Conservation (phyloP, 2,888 invertebrate genomes). For the Archips crataeganus region DNA sequence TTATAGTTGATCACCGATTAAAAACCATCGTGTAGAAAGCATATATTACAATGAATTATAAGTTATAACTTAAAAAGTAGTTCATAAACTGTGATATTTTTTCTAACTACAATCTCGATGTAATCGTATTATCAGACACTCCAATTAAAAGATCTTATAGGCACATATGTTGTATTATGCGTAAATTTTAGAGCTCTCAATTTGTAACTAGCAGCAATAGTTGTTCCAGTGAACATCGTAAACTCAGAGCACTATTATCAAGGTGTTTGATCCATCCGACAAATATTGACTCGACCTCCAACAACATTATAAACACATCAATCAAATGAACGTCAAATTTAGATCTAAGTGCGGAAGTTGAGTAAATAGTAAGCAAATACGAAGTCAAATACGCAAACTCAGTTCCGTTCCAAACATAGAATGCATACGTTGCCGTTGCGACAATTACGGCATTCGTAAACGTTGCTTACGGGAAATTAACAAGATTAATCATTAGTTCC, state of each 20-base stretch:
- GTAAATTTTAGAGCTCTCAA: background rate
- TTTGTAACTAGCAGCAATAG: background rate
- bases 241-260: slow-evolving; percentile 2
- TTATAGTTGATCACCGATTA: too few relatives aligned
- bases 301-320: background rate
- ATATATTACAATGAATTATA: too few relatives aligned
- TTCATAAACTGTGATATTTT: too few relatives aligned
- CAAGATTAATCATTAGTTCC: background rate
- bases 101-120: too few relatives aligned
- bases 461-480: background rate
- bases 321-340: slow-evolving; percentile 10
- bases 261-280: slow-evolving; percentile 11
- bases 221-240: background rate
- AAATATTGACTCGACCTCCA: slow-evolving; percentile 3
- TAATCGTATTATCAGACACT: too few relatives aligned
- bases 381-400: background rate
- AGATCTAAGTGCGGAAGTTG: slow-evolving; percentile 4
- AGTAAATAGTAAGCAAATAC: slow-evolving; percentile 13
- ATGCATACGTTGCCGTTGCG: background rate
- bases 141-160: too few relatives aligned
- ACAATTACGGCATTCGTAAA: background rate
- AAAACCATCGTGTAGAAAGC: too few relatives aligned
- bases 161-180: too few relatives aligned
- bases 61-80: too few relatives aligned
- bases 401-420: slow-evolving; percentile 1